Evolutionary conservation across 1,140 invertebrate species (phyloP), one percentile per base, ranked within the genome.

Genomic region (Pseudoatta argentina): DNA sequence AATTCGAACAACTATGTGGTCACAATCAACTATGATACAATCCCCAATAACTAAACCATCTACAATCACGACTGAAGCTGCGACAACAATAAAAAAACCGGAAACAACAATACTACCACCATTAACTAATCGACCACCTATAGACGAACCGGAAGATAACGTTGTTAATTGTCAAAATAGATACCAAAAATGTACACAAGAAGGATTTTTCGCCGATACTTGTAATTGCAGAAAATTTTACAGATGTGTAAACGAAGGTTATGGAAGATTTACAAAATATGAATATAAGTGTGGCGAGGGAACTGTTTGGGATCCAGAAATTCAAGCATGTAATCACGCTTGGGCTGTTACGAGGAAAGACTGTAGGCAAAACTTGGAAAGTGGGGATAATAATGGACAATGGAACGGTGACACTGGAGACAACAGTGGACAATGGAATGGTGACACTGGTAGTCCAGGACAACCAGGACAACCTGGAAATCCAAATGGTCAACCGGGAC

Each of bases 161-260:
- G 12, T n/a, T n/a, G 51, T 24, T 44, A 27, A 72, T 5, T 83
- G 79, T 75, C 16, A 18, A 21, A 21, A 59, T 14, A n/a, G 1
- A 53, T 5, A 16, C 1, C 30, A 91, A 55, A 16, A 4, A 53
- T 96, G 96, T 87, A 88, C 85, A 69, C 75, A 92, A 76, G 97
- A 97, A 95, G 97, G 97, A 88, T 98, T 97, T 94, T 95, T 97
- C 86, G 96, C 96, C 53, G 96, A 97, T 94, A 95, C 95, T 55
- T 94, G 95, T 86, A 96, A 98, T 92, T 98, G 98, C 91, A 96
- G 95, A 85, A 97, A 97, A 93, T 98, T 98, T 93, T 97, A 97
- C 91, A 96, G 97, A 94, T 98, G 97, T 94, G 97, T 98, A 24
- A 95, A 95, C 77, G 96, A 96, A 81, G 96, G 96, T 0, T 91